Percentiles rank a stretch among this genome's conserved stretches.
Evolutionary conservation across 2,888 invertebrate species (phyloP).

Genomic region (Heliconius sara): DNA sequence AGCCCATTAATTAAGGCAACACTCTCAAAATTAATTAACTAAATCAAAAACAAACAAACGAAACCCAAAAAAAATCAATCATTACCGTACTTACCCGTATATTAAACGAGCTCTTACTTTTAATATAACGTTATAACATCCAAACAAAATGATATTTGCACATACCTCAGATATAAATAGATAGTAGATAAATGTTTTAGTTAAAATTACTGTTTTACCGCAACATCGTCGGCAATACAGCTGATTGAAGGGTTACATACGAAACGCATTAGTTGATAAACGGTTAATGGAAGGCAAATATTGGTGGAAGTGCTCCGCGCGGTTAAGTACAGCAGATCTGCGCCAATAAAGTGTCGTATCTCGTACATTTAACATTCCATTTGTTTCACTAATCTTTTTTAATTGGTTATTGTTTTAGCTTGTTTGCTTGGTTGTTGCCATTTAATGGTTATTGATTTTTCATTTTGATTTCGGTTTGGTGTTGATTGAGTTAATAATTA

Average conservation of each 20-base stretch:
- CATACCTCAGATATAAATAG: slow-evolving; percentile 5
- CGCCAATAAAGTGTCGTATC: slow-evolving; percentile 36
- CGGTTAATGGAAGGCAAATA: slow-evolving; percentile 69
- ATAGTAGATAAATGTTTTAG: slow-evolving; percentile 37
- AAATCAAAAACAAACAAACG: neutral
- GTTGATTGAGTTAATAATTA: neutral
- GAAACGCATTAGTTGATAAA: slow-evolving; percentile 69
- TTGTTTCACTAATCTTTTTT: slow-evolving; percentile 43
- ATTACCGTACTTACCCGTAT: neutral
- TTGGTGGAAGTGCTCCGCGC: slow-evolving; percentile 55
- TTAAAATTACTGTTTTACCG: slow-evolving; percentile 42
- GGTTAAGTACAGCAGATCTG: slow-evolving; percentile 46
- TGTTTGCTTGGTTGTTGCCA: slow-evolving; percentile 25
- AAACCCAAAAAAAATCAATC: neutral
- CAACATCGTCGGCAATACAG: slow-evolving; percentile 40
- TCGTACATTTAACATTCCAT: slow-evolving; percentile 44
- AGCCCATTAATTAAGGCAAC: too few species aligned
- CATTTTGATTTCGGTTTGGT: neutral
- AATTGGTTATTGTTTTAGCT: slow-evolving; percentile 43
- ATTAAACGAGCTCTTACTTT: slow-evolving; percentile 1
- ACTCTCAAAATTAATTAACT: too few species aligned
- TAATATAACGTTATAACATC: slow-evolving; percentile 10
- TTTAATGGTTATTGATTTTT: neutral
- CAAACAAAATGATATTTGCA: slow-evolving; percentile 30
- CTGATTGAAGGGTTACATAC: slow-evolving; percentile 57